Conservation (phyloP, 2,888 invertebrate species). For the Tetanocera ferruginea region DNA sequence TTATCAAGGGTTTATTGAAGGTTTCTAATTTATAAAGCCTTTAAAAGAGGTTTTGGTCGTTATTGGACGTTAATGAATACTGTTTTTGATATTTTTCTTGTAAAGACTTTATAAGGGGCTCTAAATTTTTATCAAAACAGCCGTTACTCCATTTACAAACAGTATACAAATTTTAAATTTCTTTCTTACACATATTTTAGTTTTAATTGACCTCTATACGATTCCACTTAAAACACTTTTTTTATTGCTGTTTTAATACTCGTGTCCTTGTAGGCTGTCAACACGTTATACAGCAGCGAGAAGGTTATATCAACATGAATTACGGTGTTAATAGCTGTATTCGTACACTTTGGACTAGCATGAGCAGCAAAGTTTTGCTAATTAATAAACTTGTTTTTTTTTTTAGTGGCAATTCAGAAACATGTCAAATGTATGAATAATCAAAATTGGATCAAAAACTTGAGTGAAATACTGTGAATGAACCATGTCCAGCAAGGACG, state of each 20-base stretch:
- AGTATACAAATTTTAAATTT: too few species aligned
- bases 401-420: constrained; percentile 46
- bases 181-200: too few species aligned
- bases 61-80: too few species aligned
- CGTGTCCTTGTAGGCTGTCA: background rate
- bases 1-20: too few species aligned
- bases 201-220: too few species aligned
- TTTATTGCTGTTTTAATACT: background rate
- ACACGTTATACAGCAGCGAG: background rate
- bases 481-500: background rate
- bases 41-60: too few species aligned
- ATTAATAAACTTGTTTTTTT: constrained; percentile 63
- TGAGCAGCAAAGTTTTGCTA: constrained; percentile 58
- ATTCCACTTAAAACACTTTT: background rate
- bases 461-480: background rate
- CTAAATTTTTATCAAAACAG: too few species aligned
- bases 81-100: too few species aligned
- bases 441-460: constrained; percentile 46
- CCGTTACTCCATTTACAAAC: too few species aligned
- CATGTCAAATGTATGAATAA: constrained; percentile 60
- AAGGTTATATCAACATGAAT: background rate
- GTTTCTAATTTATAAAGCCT: too few species aligned
- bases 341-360: constrained; percentile 23
- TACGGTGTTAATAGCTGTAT: constrained; percentile 12
- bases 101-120: too few species aligned